Base-by-base conservation (phyloP, 1,140 invertebrate genomes). In the Lordiphosa clarofinis region DNA sequence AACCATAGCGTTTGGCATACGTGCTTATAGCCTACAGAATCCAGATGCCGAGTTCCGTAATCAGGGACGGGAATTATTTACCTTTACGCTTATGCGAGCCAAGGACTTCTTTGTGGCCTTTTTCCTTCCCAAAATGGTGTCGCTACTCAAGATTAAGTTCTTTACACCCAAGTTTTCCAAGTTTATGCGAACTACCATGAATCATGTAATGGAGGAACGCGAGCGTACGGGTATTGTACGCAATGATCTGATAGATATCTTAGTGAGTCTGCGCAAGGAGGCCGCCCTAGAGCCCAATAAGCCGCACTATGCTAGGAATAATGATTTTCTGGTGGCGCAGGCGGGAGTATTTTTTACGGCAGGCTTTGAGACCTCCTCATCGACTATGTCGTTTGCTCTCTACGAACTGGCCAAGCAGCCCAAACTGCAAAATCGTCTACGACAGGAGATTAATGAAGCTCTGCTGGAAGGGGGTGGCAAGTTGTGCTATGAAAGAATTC, bases 331-430 rank as follows among this genome's bases (percentile, higher is more conserved):
- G 78, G 89, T 93, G 10, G 92, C 93, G 2, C 93, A 94, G 82
- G 92, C 91, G 0, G 92, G 93, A 9, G 90, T 93, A 0, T 95
- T 95, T 72, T 94, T 95, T 46, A 88, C 92, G 2, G 94, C 94
- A 36, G 94, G 94, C 4, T 94, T 93, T 55, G 95, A 96, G 84
- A 96, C 95, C 0, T 94, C 94, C 0, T 93, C 94, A 0, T 92
- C 92, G 4, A 90, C 93, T 1, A 91, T 96, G 50, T 89, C 92
- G 0, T 94, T 93, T 73, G 90, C 91, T 5, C 75, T 94, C 0
- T 92, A 94, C 66, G 92, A 94, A 70, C 75, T 96, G 39, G 92
- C 94, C 1, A 87, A 92, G 21, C 91, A 95, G 76, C 92, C 91
- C 1, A 91, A 93, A 10, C 89, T 93, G 46, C 95, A 96, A 87